Conservation (phyloP, 2,888 invertebrate species). For the Sarcophaga subvicina region DNA sequence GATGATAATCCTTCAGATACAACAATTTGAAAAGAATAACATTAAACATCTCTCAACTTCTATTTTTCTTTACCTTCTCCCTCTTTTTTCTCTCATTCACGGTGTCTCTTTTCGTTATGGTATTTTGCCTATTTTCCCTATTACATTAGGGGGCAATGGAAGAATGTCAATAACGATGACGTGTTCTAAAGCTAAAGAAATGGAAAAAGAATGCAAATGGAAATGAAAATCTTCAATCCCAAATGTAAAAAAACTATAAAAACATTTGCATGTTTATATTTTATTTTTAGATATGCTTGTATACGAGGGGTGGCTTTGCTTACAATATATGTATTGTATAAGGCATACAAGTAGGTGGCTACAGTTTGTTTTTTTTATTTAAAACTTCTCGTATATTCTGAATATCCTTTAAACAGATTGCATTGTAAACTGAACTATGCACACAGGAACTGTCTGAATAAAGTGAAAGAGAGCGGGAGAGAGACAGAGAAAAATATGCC, state of each 20-base stretch:
- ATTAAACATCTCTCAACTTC: neutral
- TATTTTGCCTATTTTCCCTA: too few relatives aligned
- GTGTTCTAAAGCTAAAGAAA: neutral
- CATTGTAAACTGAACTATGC: too few relatives aligned
- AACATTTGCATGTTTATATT: neutral
- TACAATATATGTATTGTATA: neutral
- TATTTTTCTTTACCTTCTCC: neutral
- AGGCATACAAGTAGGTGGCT: neutral
- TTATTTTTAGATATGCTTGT: neutral
- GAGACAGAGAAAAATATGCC: neutral
- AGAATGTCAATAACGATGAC: too few relatives aligned
- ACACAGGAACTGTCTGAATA: too few relatives aligned
- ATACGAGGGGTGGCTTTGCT: too few relatives aligned
- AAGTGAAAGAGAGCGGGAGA: too few relatives aligned
- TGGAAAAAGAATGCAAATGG: neutral
- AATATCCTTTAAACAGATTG: too few relatives aligned
- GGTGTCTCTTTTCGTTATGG: too few relatives aligned
- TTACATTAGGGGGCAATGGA: too few relatives aligned
- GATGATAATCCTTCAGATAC: neutral
- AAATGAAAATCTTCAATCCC: conserved; percentile 14
- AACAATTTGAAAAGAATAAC: neutral
- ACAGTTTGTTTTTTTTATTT: neutral
- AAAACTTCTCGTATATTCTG: too few relatives aligned
- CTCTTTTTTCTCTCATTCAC: too few relatives aligned
- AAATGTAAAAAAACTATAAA: conserved; percentile 19